Percentiles rank a stretch among this genome's conserved stretches.
Evolutionary conservation across 2,888 invertebrate genomes (phyloP).

Genomic region (Blastobasis adustella): DNA sequence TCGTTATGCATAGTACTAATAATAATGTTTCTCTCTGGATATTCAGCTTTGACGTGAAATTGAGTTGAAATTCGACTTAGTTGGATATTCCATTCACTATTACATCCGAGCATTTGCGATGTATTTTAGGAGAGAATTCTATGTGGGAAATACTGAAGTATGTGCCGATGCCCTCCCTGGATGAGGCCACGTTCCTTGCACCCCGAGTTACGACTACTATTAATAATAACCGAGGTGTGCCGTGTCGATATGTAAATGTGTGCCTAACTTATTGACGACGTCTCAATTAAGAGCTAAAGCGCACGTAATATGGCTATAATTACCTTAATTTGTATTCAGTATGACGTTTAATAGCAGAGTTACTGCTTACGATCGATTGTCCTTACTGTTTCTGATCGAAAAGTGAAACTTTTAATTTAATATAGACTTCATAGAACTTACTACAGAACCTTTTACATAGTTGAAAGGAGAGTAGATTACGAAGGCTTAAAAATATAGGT

Average conservation of each 20-base stretch:
- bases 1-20: no score
- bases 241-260: constrained; percentile 53
- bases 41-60: no score
- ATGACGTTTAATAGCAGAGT: neutral
- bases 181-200: constrained; percentile 3
- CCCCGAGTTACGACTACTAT: constrained; percentile 41
- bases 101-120: no score
- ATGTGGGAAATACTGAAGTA: no score
- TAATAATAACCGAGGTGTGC: constrained; percentile 51
- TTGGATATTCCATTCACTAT: no score
- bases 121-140: no score
- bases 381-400: neutral
- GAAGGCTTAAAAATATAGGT: constrained; percentile 2
- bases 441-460: no score
- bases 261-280: constrained; percentile 52
- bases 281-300: constrained; percentile 43
- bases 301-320: constrained; percentile 9
- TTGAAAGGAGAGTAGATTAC: no score
- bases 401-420: neutral
- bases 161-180: no score
- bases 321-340: neutral
- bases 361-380: neutral
- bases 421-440: neutral
- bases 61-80: no score
- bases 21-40: no score